Evolutionary conservation across 2,888 invertebrate species (phyloP), one percentile per base, ranked within the genome.

Genomic region (Troides helena): DNA sequence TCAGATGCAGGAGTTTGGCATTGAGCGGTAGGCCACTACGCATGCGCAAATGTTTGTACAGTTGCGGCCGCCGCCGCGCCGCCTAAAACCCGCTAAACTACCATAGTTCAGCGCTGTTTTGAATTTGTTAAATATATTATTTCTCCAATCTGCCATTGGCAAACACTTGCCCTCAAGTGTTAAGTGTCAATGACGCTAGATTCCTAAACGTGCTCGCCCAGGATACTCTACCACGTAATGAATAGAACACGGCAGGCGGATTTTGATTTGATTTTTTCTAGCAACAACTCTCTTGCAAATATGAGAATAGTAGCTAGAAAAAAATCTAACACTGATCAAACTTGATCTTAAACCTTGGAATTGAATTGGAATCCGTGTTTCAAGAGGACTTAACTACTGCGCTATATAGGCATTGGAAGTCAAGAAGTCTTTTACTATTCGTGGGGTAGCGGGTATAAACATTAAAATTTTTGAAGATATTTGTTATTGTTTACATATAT

Each of bases 41-140:
- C 87, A 87, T 86, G 87, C 85, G 86, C 82, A 74, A 83, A 82
- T 83, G 80, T 88, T 88, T 86, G 78, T 77, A 77, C 88, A 88
- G 85, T 81, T 69, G 74, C 72, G 71, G 69, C 68, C 65, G 70
- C 65, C 66, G 72, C 69, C 71, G 72, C 69, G 69, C 70, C 72
- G 71, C 69, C 71, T 67, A 73, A 71, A 73, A 73, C 63, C 63
- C 62, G 72, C 70, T 69, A 68, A 67, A 46, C 62, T 61, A 39
- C 36, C 8, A 65, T 25, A 59, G 30, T 68, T 68, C 30, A 46
- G 21, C 17, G 36, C 62, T 65, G 50, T 61, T 65, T 72, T 58
- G 59, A 65, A 65, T 69, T 69, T 70, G 58, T 58, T 12, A 58
- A 50, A 65, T 65, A 21, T 36, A 18, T 43, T 36, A 14, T n/a